Base-by-base conservation (phyloP, 2,113 vertebrate genomes). In the Hiodon tergisus region DNA sequence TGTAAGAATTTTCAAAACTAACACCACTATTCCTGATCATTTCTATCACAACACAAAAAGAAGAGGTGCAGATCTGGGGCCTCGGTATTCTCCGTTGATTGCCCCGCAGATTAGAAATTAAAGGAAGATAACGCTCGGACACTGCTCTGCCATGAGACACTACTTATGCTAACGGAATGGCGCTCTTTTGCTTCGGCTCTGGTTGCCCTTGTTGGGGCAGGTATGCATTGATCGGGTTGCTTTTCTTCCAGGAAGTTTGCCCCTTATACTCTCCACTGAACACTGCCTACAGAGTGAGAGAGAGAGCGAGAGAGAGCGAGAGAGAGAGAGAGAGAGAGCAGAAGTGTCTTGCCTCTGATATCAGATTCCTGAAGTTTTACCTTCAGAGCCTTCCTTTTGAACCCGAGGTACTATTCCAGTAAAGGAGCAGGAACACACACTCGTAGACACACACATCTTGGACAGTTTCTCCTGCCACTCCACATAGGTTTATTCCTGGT, bases 301-400 rank as follows among this genome's bases (percentile, higher is more conserved):
- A 6, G 4, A 16, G 54, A 4, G 47, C 0, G 31, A 52, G n/a
- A 10, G 3, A 13, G 66, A 10, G 9, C 2, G 0, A 3, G 2
- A 47, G 60, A 14, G n/a, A 46, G 48, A 9, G n/a, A 67, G 14
- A 57, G 59, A 6, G 77, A 77, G 75, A 17, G 79, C 63, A 31
- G 31, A 31, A 31, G 31, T 31, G 31, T 31, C 31, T 31, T 31
- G 31, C 31, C 31, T 31, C 31, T 31, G 31, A 31, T 31, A n/a
- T n/a, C n/a, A n/a, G n/a, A n/a, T n/a, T n/a, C n/a, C n/a, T n/a
- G n/a, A 31, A 31, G 31, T 31, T 31, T 31, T 31, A 31, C 31
- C 31, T 31, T 31, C 31, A 31, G 31, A 31, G 31, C 31, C 31
- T 31, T 31, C 31, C 31, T 31, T 31, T 31, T 31, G 31, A 31